Conservation (phyloP, 2,797 vertebrate genomes). For the Microctenopoma stevenorrisi region DNA sequence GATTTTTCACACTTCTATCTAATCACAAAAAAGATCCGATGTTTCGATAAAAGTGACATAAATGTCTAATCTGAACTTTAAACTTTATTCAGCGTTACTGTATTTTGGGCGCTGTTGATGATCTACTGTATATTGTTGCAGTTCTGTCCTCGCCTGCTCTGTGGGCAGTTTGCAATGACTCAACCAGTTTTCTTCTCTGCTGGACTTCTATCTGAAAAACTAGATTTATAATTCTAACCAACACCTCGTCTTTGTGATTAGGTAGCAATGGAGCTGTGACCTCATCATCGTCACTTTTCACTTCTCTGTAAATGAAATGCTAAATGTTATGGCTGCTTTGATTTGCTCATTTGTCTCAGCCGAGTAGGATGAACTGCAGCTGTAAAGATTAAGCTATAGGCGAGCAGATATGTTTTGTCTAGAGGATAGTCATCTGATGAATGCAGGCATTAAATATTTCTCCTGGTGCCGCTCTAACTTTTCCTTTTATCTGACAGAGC, state of each 20-base stretch:
- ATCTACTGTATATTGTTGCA: too few species aligned
- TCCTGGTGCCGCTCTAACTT: background rate
- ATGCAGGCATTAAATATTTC: background rate
- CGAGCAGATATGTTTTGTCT: constrained; percentile 15
- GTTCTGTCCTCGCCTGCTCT: too few species aligned
- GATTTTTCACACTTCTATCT: too few species aligned
- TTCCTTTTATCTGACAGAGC: constrained; percentile 31
- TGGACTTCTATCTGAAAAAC: background rate
- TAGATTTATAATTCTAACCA: background rate
- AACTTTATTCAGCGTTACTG: too few species aligned
- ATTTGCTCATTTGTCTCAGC: constrained; percentile 20
- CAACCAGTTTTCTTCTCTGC: background rate
- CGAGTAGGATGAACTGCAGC: constrained; percentile 26
- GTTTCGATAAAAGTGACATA: too few species aligned
- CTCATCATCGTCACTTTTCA: background rate
- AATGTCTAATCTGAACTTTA: too few species aligned
- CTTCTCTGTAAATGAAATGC: background rate
- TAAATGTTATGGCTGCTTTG: constrained; percentile 2
- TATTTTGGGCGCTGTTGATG: too few species aligned
- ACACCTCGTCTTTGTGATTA: background rate
- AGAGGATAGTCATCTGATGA: constrained; percentile 2
- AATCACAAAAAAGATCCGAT: too few species aligned
- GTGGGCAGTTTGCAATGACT: background rate
- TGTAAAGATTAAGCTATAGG: constrained; percentile 22
- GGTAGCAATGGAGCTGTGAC: background rate